Evolutionary conservation across 2,888 invertebrate species (phyloP), one percentile per base, ranked within the genome.

Genomic region (Tiliacea aurago): DNA sequence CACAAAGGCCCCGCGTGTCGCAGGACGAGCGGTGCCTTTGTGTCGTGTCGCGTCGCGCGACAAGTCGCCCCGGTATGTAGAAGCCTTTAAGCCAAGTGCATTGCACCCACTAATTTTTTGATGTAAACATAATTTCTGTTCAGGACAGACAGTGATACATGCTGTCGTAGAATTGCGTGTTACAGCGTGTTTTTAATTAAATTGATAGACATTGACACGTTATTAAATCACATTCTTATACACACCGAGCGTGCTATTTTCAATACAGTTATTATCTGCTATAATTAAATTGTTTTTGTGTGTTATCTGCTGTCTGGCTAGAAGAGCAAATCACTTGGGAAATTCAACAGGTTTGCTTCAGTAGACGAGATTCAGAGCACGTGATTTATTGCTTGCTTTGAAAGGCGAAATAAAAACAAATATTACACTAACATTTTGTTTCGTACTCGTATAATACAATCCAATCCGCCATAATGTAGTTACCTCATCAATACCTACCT

Each of bases 181-280:
- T n/a, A 47, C 45, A 15, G 18, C 28, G 37, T 63, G 47, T 49
- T 49, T 43, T 15, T 41, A 41, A 53, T 62, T 49, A 13, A 47
- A 41, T 61, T 55, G 23, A 37, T 28, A 49, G n/a, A 47, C 11
- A n/a, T 41, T 15, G 49, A 53, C 71, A 43, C 18, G 51, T 43
- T 76, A 70, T 49, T 70, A 6, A 55, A 55, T n/a, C 23, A 70
- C 78, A 37, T 70, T 78, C 47, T 23, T 69, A 13, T 3, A 58
- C 10, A 58, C 10, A 51, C 11, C 2, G 0, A 51, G 43, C 28
- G 28, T 41, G 58, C 37, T 41, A 15, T 55, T 61, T 4, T 63
- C 28, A 63, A 49, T 20, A 28, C 43, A 18, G 13, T 28, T 23
- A 68, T 58, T 63, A 53, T 53, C 47, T 41, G 33, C 15, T 37